Percentiles rank a stretch among this genome's conserved stretches.
These are phyloP conservation scores for Dryoscopus gambensis DNA, from an alignment of 2,113 vertebrate genomes.

Conservation along the genomic window DNA sequence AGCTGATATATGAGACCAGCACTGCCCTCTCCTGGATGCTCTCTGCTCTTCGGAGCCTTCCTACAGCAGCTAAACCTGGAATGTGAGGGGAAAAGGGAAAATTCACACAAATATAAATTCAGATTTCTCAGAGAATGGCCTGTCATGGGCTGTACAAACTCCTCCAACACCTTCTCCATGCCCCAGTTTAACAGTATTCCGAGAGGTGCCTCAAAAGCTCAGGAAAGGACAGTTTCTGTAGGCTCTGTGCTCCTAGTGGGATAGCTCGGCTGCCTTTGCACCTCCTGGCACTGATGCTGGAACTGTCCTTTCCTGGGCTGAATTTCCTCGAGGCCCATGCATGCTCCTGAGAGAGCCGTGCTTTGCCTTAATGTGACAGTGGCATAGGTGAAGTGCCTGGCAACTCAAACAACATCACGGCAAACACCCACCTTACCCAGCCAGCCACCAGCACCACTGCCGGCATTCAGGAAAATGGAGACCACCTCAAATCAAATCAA, in stretches of 20 bases:
- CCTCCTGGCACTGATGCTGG: background rate
- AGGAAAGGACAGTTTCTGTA: background rate
- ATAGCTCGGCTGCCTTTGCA: background rate
- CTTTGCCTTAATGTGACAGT: background rate
- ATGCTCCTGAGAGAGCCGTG: background rate
- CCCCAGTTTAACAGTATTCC: background rate
- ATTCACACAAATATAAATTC: background rate
- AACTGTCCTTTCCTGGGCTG: background rate
- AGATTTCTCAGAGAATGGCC: background rate
- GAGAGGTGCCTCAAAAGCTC: background rate
- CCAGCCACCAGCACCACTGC: background rate
- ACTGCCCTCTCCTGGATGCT: slow-evolving; percentile 18
- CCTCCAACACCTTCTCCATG: background rate
- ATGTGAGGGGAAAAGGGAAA: rapidly evolving
- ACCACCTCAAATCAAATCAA: background rate
- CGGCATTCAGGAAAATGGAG: background rate
- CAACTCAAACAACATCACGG: background rate
- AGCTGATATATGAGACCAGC: background rate
- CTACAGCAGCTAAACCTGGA: background rate
- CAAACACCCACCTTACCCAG: background rate
- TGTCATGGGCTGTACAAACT: background rate
- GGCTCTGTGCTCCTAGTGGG: background rate
- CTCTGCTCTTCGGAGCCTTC: background rate
- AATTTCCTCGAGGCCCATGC: background rate
- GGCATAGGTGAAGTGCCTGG: background rate